These are phyloP conservation scores for Seladonia tumulorum DNA, from an alignment of 2,888 invertebrate species.

Conservation along the genomic window DNA sequence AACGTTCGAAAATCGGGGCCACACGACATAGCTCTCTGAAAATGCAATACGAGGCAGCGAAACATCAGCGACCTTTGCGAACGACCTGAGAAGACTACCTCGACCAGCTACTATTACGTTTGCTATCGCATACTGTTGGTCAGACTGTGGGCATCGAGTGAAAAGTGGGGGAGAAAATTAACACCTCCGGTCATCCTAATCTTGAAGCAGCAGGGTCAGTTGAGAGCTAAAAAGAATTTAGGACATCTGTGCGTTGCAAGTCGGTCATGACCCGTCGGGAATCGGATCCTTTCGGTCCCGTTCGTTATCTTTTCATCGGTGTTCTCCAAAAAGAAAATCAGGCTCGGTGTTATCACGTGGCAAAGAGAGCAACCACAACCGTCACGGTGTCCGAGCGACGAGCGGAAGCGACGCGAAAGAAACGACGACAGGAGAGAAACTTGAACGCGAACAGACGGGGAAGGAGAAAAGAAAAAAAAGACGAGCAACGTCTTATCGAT, in stretches of 20 bases:
- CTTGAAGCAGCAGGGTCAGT: neutral
- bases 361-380: slow-evolving; percentile 36
- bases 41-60: neutral
- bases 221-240: neutral
- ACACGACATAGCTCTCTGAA: neutral
- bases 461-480: neutral
- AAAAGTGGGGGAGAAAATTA: too few species aligned
- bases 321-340: neutral
- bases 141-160: neutral
- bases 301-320: too few species aligned
- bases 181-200: too few species aligned
- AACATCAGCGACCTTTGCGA: too few species aligned
- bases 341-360: neutral
- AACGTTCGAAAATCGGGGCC: neutral
- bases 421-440: slow-evolving; percentile 10
- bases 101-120: too few species aligned
- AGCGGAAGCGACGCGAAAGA: slow-evolving; percentile 75
- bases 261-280: neutral
- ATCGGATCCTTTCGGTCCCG: neutral
- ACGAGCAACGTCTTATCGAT: slow-evolving; percentile 19
- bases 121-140: neutral
- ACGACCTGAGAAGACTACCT: too few species aligned
- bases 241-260: too few species aligned
- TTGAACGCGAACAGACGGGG: neutral
- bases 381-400: slow-evolving; percentile 76